Evolutionary conservation across 1,140 invertebrate species (phyloP), one percentile per base, ranked within the genome.

Genomic region (Triops cancriformis): DNA sequence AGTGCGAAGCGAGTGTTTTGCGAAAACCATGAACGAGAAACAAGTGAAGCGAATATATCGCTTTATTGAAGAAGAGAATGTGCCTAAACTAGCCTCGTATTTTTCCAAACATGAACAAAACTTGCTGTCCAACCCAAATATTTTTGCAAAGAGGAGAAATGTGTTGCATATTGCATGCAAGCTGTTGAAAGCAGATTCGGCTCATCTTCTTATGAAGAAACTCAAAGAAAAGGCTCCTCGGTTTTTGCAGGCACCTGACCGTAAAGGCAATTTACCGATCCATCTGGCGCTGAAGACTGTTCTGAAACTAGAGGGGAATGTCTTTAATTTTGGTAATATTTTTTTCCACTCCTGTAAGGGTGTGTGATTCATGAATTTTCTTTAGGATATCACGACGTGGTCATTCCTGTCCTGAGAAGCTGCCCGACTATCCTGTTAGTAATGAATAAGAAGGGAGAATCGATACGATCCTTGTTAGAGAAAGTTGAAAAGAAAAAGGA

Each of bases 231-330:
- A 78, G 11, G 31, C 14, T 12, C 3, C 74, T 14, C 27, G 73
- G 23, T 28, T 43, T 74, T 31, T 73, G 37, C 26, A 31, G 37
- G 28, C 73, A 43, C 41, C 37, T 26, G 73, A 78, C 45, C n/a
- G 18, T 14, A 78, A 74, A 43, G 72, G 77, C 1, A 78, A 78
- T 26, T 26, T 73, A 37, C 73, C 77, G 11, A 27, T 78, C 12
- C 77, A 78, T 43, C 23, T 78, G 2, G 77, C 77, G 18, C 45
- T 78, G 23, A 78, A 73, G 37, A 26, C 77, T 7, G 41, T 73
- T 12, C 31, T 78, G 72, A 78, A 78, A 31, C 42, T 31, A 0
- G 45, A 76, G n/a, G 74, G 45, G 28, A 41, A 18, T 9, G n/a
- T 51, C 4, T 76, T 76, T 26, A 43, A 31, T 42, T 3, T 76